These are phyloP conservation scores for Varanus salvator DNA, from an alignment of 2,113 vertebrate genomes.

Conservation along the genomic window DNA sequence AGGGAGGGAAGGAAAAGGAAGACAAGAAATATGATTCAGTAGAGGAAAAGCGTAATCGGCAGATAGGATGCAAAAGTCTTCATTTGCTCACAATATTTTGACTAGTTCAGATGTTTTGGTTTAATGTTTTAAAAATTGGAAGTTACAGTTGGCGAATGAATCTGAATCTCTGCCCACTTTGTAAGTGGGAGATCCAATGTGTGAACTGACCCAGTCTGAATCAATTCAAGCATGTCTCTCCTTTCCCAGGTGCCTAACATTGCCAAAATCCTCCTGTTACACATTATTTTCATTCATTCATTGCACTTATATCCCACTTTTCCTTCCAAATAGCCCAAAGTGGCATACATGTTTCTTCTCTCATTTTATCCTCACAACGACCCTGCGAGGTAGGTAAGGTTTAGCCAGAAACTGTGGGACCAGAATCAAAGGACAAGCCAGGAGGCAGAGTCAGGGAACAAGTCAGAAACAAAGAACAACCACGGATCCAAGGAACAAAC, in stretches of 20 bases:
- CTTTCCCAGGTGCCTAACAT: neutral
- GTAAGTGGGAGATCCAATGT: neutral
- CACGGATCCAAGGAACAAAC: too few species aligned
- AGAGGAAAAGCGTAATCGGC: neutral
- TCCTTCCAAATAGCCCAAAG: too few species aligned
- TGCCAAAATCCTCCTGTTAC: neutral
- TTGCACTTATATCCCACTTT: too few species aligned
- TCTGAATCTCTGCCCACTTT: neutral
- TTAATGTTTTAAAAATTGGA: neutral
- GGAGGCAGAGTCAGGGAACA: too few species aligned
- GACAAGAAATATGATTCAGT: neutral
- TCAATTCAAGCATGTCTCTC: neutral
- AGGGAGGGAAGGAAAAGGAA: neutral
- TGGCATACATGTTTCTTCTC: too few species aligned
- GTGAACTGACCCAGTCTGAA: neutral
- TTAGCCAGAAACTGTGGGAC: too few species aligned
- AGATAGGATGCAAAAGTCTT: neutral
- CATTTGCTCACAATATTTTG: neutral
- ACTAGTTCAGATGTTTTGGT: neutral
- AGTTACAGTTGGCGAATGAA: neutral
- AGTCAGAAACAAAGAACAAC: too few species aligned
- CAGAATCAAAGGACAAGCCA: too few species aligned
- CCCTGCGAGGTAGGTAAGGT: too few species aligned
- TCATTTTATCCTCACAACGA: too few species aligned
- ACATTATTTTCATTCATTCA: neutral